Evolutionary conservation across 64 coral and sea anemone genomes (phyloP), one percentile per base, ranked within the genome.

Genomic region (Actinia equina): DNA sequence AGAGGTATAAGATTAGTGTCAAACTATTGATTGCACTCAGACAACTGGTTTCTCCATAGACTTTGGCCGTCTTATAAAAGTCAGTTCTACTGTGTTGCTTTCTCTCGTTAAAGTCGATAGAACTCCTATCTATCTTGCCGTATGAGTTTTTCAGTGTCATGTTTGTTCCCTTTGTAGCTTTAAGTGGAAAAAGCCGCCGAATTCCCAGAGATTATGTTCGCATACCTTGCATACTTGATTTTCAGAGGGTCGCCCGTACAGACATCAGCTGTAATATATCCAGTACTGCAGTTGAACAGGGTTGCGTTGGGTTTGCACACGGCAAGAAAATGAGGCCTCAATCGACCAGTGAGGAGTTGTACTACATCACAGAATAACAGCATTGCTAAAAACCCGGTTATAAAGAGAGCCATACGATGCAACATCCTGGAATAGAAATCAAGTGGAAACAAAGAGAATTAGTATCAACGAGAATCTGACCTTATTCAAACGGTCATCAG

Each of bases 301-400:
- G 82, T 49, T 52, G 70, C 57, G 25, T 95, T 85, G 19, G 93
- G 89, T 85, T 82, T 78, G n/a, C 93, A 95, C 27, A 92, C 93
- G 15, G 89, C 74, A 6, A 88, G 82, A 49, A 95, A 95, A 19
- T 79, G 59, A 56, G 93, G 93, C 42, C 89, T 85, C 17, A 90
- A 51, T n/a, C 69, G 52, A 60, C 89, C 89, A n/a, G 55, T n/a
- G 5, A 85, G 43, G 15, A 85, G 12, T 58, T 17, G 9, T 20
- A 85, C 19, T 7, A 62, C 83, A 58, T 85, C 30, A 44, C 52
- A 85, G 30, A 63, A 52, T 19, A 85, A 5, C 19, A 61, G 8
- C 53, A 85, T 25, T 53, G 52, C 53, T 60, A 25, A 10, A 17
- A 85, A 19, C 9, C 83, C 83, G 6, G n/a, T 16, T 4, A 22